phyloP scores from a whole-genome alignment of 2,888 invertebrate species.

The Diarsia dahlii region DNA sequence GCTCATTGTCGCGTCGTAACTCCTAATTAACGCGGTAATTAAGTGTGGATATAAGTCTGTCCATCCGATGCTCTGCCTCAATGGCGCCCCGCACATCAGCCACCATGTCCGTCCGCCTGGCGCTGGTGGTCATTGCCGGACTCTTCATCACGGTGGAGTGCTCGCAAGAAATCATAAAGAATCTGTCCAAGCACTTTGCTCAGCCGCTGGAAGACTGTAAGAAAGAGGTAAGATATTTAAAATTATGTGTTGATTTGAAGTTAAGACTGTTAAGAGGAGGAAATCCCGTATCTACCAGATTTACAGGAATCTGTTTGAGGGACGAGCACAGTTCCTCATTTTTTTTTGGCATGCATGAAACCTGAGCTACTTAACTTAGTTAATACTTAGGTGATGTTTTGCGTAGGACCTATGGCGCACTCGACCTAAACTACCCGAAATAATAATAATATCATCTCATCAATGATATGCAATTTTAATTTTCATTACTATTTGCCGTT shows the following conservation, averaged over 20 bases:
- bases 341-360: too few relatives aligned
- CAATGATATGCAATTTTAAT: not conserved
- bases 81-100: slow-evolving; percentile 13
- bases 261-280: too few relatives aligned
- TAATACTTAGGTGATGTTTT: not conserved
- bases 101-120: slow-evolving; percentile 57
- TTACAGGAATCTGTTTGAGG: not conserved
- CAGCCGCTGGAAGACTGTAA: slow-evolving; percentile 75
- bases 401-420: not conserved
- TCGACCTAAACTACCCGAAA: not conserved
- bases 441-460: not conserved
- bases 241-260: not conserved
- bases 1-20: slow-evolving; percentile 37
- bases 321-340: not conserved
- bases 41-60: slow-evolving; percentile 51
- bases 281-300: not conserved
- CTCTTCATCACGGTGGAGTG: slow-evolving; percentile 66
- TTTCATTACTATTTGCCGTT: not conserved
- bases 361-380: not conserved
- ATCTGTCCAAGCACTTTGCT: slow-evolving; percentile 68
- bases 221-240: slow-evolving; percentile 69
- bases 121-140: slow-evolving; percentile 51
- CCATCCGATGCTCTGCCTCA: slow-evolving; percentile 19
- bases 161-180: slow-evolving; percentile 74
- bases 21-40: slow-evolving; percentile 50